Evolutionary conservation across 1,140 invertebrate genomes (phyloP), one percentile per base, ranked within the genome.

Genomic region (Frieseomelitta varia): DNA sequence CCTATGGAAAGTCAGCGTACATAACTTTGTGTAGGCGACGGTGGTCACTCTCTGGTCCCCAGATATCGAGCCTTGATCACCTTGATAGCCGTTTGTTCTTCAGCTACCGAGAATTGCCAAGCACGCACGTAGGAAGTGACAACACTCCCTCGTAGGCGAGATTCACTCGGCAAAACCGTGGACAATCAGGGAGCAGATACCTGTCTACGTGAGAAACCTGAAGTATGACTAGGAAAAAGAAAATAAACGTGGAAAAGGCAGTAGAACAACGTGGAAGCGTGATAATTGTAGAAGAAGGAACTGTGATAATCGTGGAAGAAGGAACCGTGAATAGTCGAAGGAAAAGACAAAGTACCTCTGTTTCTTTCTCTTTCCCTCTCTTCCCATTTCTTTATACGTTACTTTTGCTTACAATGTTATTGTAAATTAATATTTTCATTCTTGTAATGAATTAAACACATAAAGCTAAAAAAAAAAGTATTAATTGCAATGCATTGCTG

Each of bases 131-230:
- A 61, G 81, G 81, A 84, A 86, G 85, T n/a, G 61, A 56, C 73
- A 58, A 39, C 51, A 19, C 2, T 75, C 17, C 53, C 39, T 72
- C 76, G 86, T 90, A 83, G 88, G 88, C 85, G 83, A 83, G 39
- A 12, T 79, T 87, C 58, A 61, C 65, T 21, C 67, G 81, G 12
- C 51, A 69, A 89, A 87, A 85, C 76, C 82, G 69, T 85, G 77
- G 83, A 89, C 85, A 89, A 90, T 89, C 88, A 68, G 63, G 47
- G 72, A 85, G 87, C 79, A 81, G 85, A 76, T 61, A 61, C 67
- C 56, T 55, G 63, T 71, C 58, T 34, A 63, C 61, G 55, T 69
- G 30, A 53, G 47, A 24, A 17, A 55, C 24, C 12, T 1, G 19
- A 39, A 34, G 8, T n/a, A 39, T 11, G 39, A 47, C 1, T 8